These are phyloP conservation scores for Craseonycteris thonglongyai DNA, from an alignment of 2,113 vertebrate genomes.

Conservation along the genomic window DNA sequence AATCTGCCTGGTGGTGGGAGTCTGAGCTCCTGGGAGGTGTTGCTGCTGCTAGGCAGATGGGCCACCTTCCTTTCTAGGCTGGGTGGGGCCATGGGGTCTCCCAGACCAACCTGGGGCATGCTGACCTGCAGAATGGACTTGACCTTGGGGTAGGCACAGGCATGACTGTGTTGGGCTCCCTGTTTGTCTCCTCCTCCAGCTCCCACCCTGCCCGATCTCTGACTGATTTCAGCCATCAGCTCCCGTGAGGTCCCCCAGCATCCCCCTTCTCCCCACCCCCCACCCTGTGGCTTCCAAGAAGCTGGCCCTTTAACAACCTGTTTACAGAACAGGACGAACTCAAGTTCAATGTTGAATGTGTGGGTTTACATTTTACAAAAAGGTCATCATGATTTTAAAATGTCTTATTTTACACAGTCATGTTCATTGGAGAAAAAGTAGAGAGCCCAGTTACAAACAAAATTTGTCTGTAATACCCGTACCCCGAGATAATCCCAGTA, in stretches of 20 bases:
- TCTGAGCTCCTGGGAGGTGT: not conserved
- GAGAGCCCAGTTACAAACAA: not conserved
- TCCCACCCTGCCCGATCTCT: not conserved
- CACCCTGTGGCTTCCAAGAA: not conserved
- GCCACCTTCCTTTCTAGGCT: not conserved
- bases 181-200: not conserved
- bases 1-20: not conserved
- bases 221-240: not conserved
- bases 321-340: too few relatives aligned
- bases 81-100: not conserved
- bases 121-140: conserved; percentile 42
- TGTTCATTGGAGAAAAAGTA: not conserved
- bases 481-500: not conserved
- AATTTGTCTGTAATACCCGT: not conserved
- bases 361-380: not conserved
- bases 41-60: not conserved
- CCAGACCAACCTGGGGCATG: not conserved
- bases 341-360: not conserved
- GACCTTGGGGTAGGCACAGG: conserved; percentile 3
- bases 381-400: not conserved
- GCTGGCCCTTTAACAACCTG: not conserved
- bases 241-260: not conserved
- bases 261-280: too few relatives aligned
- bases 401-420: not conserved
- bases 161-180: not conserved